Base-by-base conservation (phyloP, 1,140 invertebrate genomes). In the Lucilia cuprina region DNA sequence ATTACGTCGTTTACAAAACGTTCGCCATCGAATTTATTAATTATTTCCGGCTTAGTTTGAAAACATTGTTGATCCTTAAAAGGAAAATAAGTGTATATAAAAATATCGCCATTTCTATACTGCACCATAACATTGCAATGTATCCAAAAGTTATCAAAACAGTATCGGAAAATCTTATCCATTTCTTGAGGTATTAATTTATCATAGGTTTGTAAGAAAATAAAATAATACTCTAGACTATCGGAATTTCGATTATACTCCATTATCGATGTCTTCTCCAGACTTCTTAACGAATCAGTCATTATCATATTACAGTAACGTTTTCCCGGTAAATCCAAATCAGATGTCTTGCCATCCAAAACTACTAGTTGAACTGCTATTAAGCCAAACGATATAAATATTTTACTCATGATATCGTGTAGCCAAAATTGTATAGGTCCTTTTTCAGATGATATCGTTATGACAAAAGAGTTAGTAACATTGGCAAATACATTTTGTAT, bases 61-160 rank as follows among this genome's bases (percentile, higher is more conserved):
- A 30, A 83, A 74, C 88, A 88, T 4, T 74, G 49, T 0, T 49
- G 60, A 0, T 83, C 35, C 7, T 83, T 84, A 82, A 87, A 88
- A 4, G 87, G 88, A 35, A 87, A 88, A 55, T 88, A 88, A 7
- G 86, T 88, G 84, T 87, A 86, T 60, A 88, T 82, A 19, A 85
- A 50, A 17, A 88, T 84, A 47, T 87, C 84, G 0, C 87, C 88
- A 0, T 82, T 77, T 0, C 85, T 50, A 74, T 84, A 87, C 55
- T 88, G 87, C 1, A 87, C 86, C 85, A 87, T 87, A 82, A 88
- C 85, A 78, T 88, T 88, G 84, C 86, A 87, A 78, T 88, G 86
- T 78, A 88, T 70, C 35, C 88, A 82, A 83, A 87, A 86, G 80
- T 88, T 85, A 5, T 84, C 83, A 85, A 87, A 87, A 78, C 88